These are phyloP conservation scores for Penelope pileata DNA, from an alignment of 2,113 vertebrate genomes.

Conservation along the genomic window DNA sequence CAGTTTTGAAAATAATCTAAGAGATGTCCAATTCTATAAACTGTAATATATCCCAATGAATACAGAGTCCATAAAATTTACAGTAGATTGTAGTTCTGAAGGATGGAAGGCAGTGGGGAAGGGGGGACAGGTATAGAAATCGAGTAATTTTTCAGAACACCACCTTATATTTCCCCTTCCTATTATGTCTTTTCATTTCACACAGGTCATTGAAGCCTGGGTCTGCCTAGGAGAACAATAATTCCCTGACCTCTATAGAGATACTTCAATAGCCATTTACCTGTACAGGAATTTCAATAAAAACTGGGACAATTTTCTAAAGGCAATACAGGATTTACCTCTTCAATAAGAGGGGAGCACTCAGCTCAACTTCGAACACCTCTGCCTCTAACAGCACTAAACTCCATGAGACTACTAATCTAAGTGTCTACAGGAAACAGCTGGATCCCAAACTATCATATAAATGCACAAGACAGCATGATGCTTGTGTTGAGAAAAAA, in stretches of 20 bases:
- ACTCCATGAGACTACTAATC: neutral
- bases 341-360: neutral
- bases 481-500: fast-evolving
- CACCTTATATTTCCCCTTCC: neutral
- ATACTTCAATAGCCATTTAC: neutral
- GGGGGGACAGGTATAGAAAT: neutral
- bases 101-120: neutral
- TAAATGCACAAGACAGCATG: fast-evolving
- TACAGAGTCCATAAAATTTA: neutral
- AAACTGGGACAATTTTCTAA: neutral
- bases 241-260: neutral
- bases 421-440: neutral
- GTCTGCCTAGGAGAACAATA: neutral
- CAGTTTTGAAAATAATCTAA: neutral
- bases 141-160: neutral
- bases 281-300: neutral
- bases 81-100: neutral
- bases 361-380: neutral
- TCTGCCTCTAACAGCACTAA: neutral
- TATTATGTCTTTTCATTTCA: neutral
- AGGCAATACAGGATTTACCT: neutral
- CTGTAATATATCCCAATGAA: neutral
- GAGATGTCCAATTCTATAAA: neutral
- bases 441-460: neutral
- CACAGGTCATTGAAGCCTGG: neutral